Conservation (phyloP, 2,113 vertebrate species). For the Sinocyclocheilus maitianheensis region DNA sequence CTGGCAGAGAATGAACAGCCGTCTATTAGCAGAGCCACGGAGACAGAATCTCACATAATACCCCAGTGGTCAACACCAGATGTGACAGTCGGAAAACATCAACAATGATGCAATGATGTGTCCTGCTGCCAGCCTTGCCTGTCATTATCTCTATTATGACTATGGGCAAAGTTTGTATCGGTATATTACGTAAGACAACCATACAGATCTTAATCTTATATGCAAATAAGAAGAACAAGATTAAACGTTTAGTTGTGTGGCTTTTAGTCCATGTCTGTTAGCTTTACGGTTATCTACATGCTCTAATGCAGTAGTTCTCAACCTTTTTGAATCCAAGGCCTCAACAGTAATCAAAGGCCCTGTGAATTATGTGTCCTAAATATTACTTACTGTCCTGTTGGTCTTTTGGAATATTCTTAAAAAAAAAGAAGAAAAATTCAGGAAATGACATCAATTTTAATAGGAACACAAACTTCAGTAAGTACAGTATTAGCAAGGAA, state of each 20-base stretch:
- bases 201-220: slow-evolving; percentile 4
- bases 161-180: background rate
- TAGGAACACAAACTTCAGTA: background rate
- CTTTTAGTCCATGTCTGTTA: background rate
- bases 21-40: background rate
- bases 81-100: slow-evolving; percentile 32
- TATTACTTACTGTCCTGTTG: background rate
- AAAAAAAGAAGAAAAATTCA: background rate
- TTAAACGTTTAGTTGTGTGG: background rate
- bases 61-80: slow-evolving; percentile 37
- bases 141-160: background rate
- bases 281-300: background rate
- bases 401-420: too few relatives aligned
- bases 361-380: background rate
- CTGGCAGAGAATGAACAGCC: background rate
- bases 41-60: slow-evolving; percentile 11
- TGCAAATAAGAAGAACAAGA: background rate
- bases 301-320: background rate
- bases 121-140: slow-evolving; percentile 7
- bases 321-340: background rate
- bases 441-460: background rate
- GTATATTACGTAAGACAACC: background rate
- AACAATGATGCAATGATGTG: slow-evolving; percentile 30
- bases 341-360: background rate
- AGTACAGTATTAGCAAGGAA: background rate